These are phyloP conservation scores for Physella acuta DNA, from an alignment of 1,140 invertebrate genomes.

Conservation along the genomic window DNA sequence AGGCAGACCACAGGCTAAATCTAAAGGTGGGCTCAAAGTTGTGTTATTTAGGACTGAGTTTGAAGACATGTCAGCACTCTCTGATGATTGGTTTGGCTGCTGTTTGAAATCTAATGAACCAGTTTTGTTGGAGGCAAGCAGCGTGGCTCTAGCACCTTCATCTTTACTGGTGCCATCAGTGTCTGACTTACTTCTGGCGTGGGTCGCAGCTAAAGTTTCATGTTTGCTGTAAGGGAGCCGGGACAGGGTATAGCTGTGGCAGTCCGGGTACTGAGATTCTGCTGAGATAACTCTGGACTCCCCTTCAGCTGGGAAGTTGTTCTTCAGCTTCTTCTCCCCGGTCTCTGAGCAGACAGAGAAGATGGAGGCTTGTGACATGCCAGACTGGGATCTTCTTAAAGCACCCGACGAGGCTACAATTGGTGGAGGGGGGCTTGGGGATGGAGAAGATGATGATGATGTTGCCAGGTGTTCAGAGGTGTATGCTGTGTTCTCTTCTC, in stretches of 20 bases:
- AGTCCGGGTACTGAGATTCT: constrained; percentile 38
- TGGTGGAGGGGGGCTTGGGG: not conserved
- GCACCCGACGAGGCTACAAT: not conserved
- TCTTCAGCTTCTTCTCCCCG: constrained; percentile 38
- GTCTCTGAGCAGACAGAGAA: constrained; percentile 47
- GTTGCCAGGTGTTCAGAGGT: not conserved
- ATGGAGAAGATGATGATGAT: not conserved
- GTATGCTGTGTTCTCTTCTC: not conserved
- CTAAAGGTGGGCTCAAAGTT: no score
- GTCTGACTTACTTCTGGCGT: not conserved
- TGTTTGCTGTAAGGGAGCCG: not conserved
- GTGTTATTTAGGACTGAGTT: no score
- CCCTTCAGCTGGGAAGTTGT: constrained; percentile 1
- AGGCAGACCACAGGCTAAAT: no score
- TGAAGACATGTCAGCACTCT: not conserved
- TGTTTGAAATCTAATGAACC: no score
- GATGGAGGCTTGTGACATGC: constrained; percentile 35
- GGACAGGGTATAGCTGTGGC: not conserved
- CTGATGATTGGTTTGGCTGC: not conserved
- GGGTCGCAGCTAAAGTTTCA: not conserved
- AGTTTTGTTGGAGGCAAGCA: no score
- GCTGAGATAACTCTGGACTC: constrained; percentile 25
- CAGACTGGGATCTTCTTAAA: constrained; percentile 28
- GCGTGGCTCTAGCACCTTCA: no score
- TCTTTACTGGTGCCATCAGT: not conserved